phyloP scores from a whole-genome alignment of 2,113 vertebrate species.

The Phalacrocorax pelagicus region DNA sequence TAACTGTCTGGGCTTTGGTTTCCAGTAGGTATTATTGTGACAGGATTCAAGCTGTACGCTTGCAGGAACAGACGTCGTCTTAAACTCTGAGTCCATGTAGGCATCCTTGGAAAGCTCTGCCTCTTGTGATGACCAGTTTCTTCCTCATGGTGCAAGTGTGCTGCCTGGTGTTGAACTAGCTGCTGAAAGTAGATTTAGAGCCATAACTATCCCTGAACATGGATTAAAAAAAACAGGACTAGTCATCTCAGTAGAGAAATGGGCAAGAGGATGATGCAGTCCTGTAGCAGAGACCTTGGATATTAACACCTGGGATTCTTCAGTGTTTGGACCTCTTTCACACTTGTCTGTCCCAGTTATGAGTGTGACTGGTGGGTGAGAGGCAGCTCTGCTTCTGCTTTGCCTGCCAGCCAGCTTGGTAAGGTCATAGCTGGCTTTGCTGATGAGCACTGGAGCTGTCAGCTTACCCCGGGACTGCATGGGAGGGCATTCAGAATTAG shows the following conservation, averaged over 20 bases:
- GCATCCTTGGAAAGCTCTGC: not conserved
- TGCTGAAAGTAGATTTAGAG: not conserved
- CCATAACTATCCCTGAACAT: rapidly evolving
- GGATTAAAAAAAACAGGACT: not conserved
- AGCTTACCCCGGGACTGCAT: not conserved
- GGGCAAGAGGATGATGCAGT: not conserved
- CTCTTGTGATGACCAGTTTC: not conserved
- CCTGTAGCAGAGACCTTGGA: not conserved
- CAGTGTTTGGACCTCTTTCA: not conserved
- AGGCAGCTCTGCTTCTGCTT: not conserved
- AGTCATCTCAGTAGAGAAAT: not conserved
- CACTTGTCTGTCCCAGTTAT: not conserved
- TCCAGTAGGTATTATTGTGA: not conserved
- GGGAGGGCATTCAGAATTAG: not conserved
- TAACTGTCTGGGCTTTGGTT: not conserved
- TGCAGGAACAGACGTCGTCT: not conserved
- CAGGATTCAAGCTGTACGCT: not conserved
- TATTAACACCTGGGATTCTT: not conserved
- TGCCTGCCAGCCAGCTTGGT: not conserved
- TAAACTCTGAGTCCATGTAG: not conserved
- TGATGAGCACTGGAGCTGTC: not conserved
- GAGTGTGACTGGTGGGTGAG: not conserved
- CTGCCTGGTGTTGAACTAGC: not conserved
- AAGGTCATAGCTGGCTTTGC: not conserved
- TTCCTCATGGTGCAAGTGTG: rapidly evolving